phyloP scores from a whole-genome alignment of 2,888 invertebrate genomes.

The Xanthia icteritia region DNA sequence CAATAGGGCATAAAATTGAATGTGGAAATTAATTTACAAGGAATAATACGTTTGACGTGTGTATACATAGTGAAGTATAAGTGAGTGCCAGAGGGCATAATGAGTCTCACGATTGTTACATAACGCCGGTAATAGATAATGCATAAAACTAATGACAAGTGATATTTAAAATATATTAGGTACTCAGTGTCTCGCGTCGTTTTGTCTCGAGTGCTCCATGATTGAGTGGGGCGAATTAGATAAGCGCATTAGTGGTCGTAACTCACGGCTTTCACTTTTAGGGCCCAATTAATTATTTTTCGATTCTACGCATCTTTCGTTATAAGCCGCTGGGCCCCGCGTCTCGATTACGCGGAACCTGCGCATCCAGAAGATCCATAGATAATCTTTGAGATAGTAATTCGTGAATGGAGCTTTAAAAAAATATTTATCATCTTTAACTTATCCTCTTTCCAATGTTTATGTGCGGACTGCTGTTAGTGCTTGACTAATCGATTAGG shows the following conservation, averaged over 20 bases:
- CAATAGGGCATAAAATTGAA: conserved; percentile 48
- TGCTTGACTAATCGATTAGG: conserved; percentile 28
- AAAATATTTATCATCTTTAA: conserved; percentile 4
- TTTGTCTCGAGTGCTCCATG: conserved; percentile 77
- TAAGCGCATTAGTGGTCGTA: conserved; percentile 80
- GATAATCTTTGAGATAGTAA: conserved; percentile 41
- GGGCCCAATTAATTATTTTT: conserved; percentile 75
- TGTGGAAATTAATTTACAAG: conserved; percentile 46
- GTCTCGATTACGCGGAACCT: conserved; percentile 55
- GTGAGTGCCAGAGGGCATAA: conserved; percentile 81
- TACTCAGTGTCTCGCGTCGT: conserved; percentile 78
- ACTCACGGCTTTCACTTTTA: conserved; percentile 84
- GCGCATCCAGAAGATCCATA: conserved; percentile 31
- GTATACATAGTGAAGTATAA: conserved; percentile 70
- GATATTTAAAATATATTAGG: conserved; percentile 87
- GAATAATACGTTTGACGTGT: conserved; percentile 60
- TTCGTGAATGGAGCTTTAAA: conserved; percentile 26
- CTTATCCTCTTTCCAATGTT: conserved; percentile 10
- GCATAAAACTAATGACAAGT: conserved; percentile 87
- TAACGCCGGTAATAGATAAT: conserved; percentile 86
- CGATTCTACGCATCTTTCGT: conserved; percentile 64
- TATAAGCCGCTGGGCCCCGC: conserved; percentile 53
- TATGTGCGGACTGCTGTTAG: background rate
- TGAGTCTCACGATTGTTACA: conserved; percentile 82
- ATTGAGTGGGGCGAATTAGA: conserved; percentile 88